Conservation (phyloP, 1,140 invertebrate species). For the Bombus affinis region DNA sequence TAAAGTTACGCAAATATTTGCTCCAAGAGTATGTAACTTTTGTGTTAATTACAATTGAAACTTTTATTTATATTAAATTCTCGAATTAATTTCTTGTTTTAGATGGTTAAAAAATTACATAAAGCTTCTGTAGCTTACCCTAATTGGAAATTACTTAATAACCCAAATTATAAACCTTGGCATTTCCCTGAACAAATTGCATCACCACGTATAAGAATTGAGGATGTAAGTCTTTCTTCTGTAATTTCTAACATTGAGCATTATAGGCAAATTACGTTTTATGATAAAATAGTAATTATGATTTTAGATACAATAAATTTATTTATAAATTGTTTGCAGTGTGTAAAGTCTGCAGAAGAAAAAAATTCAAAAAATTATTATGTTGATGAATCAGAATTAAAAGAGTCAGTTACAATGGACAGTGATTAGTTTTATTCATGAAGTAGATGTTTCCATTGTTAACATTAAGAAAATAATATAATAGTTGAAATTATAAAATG, state of each 20-base stretch:
- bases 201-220: conserved; percentile 86
- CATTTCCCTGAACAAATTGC: conserved; percentile 92
- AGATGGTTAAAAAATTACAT: conserved; percentile 90
- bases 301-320: conserved; percentile 22
- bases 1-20: conserved; percentile 93
- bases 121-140: conserved; percentile 91
- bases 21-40: conserved; percentile 86
- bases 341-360: conserved; percentile 80
- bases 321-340: conserved; percentile 69
- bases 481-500: conserved; percentile 36
- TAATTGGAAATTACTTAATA: conserved; percentile 90
- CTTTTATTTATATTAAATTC: background rate
- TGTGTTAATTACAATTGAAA: background rate
- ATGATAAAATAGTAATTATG: background rate
- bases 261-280: background rate
- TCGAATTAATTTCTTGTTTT: conserved; percentile 41
- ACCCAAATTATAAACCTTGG: conserved; percentile 92
- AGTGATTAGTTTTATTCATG: conserved; percentile 76
- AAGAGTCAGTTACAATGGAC: conserved; percentile 76
- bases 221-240: conserved; percentile 84
- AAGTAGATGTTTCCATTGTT: conserved; percentile 22
- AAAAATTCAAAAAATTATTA: conserved; percentile 80
- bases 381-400: conserved; percentile 80
- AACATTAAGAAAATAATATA: conserved; percentile 49
- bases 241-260: conserved; percentile 29